Evolutionary conservation across 2,888 invertebrate genomes (phyloP).

Genomic region (Scaptomyza reducta): DNA sequence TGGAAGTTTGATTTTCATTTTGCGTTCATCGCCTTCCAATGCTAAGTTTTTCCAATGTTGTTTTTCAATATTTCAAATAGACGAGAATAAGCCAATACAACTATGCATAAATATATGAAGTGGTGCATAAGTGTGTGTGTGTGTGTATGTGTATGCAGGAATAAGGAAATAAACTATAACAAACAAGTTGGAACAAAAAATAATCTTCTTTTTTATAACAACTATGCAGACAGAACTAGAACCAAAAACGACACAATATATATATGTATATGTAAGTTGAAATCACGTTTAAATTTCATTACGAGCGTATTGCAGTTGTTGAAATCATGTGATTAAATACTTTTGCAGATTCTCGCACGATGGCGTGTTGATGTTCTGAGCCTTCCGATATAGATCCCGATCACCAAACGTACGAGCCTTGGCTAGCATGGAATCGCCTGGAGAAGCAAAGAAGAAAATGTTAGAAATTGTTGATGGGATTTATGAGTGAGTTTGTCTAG

Average conservation of each 20-base stretch:
- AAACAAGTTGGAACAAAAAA: slow-evolving; percentile 41
- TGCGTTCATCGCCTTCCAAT: background rate
- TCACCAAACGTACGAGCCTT: slow-evolving; percentile 97
- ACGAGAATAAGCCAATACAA: slow-evolving; percentile 12
- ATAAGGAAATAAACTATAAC: slow-evolving; percentile 53
- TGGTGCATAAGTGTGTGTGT: background rate
- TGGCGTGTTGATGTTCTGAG: slow-evolving; percentile 93
- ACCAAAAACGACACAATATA: slow-evolving; percentile 25
- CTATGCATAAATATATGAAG: slow-evolving; percentile 21
- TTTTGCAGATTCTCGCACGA: slow-evolving; percentile 88
- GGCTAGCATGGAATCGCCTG: slow-evolving; percentile 96
- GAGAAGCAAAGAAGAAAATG: background rate
- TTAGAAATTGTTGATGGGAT: background rate
- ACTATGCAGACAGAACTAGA: slow-evolving; percentile 48
- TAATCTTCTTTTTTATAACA: slow-evolving; percentile 55
- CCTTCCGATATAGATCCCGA: slow-evolving; percentile 91
- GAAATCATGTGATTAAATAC: slow-evolving; percentile 83
- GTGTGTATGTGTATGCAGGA: background rate
- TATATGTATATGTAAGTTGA: too few species aligned
- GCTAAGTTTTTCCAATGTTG: too few species aligned
- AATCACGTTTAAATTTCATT: slow-evolving; percentile 57
- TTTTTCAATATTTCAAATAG: background rate
- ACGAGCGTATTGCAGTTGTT: slow-evolving; percentile 22
- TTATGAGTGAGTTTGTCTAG: slow-evolving; percentile 41
- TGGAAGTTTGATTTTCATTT: background rate